phyloP scores from a whole-genome alignment of 2,113 vertebrate genomes.

The Menidia beryllina region DNA sequence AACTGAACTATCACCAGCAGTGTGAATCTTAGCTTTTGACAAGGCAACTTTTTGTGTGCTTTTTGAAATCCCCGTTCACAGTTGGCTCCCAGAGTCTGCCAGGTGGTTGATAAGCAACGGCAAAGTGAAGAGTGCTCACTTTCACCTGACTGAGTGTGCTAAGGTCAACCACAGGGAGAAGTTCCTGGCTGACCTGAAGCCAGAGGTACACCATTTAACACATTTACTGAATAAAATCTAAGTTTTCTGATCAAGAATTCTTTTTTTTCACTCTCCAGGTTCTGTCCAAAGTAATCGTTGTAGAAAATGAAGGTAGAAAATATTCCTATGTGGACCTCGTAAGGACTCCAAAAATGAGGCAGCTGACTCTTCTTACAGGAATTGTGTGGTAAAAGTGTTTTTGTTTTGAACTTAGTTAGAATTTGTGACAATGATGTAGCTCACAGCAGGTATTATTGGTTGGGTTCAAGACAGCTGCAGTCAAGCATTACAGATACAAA shows the following conservation, averaged over 20 bases:
- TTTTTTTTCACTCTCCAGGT: constrained; percentile 22
- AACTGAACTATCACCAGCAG: neutral
- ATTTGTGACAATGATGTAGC: neutral
- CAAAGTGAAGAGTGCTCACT: constrained; percentile 79
- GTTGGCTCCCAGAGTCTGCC: constrained; percentile 91
- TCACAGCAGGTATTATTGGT: neutral
- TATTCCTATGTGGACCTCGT: constrained; percentile 69
- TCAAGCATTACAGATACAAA: neutral
- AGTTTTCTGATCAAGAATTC: neutral
- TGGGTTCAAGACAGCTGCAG: neutral
- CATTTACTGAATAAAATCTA: neutral
- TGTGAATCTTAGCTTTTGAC: neutral
- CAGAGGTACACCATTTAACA: constrained; percentile 71
- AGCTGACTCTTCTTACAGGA: constrained; percentile 42
- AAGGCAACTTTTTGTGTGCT: neutral
- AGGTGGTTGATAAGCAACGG: constrained; percentile 88
- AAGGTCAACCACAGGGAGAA: constrained; percentile 76
- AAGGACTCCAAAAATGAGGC: constrained; percentile 60
- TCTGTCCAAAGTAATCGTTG: constrained; percentile 55
- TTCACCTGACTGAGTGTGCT: constrained; percentile 83
- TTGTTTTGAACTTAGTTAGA: neutral
- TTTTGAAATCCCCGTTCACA: constrained; percentile 38
- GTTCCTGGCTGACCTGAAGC: constrained; percentile 71
- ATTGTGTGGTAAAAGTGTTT: constrained; percentile 54
- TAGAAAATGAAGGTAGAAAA: constrained; percentile 55